Evolutionary conservation across 2,113 vertebrate species (phyloP).

Genomic region (Columba livia): DNA sequence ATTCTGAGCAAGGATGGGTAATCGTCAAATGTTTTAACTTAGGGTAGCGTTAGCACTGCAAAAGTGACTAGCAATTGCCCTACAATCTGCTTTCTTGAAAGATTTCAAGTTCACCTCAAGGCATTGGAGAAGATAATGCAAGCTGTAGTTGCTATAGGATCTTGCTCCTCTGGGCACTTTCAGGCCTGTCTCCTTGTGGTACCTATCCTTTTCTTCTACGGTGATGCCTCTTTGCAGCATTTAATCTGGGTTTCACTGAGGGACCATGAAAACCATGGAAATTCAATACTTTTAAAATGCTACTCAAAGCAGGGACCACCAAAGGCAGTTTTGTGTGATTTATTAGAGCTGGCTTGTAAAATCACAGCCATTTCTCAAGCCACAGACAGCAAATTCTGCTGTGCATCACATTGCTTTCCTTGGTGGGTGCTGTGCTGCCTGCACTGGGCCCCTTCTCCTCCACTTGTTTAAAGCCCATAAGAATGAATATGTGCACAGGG

Average conservation of each 20-base stretch:
- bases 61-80: background rate
- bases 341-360: slow-evolving; percentile 1
- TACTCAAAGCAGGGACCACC: background rate
- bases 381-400: background rate
- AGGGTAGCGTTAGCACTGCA: background rate
- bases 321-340: background rate
- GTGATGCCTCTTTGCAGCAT: background rate
- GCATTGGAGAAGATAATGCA: background rate
- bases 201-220: background rate
- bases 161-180: background rate
- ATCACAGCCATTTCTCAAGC: background rate
- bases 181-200: background rate
- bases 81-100: background rate
- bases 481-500: fast-evolving
- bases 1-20: background rate
- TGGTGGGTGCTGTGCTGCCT: fast-evolving
- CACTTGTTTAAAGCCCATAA: background rate
- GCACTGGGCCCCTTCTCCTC: fast-evolving
- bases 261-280: background rate
- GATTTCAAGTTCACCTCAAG: background rate
- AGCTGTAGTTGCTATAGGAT: background rate
- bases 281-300: background rate
- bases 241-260: background rate
- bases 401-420: background rate
- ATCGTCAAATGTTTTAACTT: background rate